Percentiles rank a stretch among this genome's conserved stretches.
phyloP scores from a whole-genome alignment of 2,797 vertebrate genomes.

The Liparis tanakae region DNA sequence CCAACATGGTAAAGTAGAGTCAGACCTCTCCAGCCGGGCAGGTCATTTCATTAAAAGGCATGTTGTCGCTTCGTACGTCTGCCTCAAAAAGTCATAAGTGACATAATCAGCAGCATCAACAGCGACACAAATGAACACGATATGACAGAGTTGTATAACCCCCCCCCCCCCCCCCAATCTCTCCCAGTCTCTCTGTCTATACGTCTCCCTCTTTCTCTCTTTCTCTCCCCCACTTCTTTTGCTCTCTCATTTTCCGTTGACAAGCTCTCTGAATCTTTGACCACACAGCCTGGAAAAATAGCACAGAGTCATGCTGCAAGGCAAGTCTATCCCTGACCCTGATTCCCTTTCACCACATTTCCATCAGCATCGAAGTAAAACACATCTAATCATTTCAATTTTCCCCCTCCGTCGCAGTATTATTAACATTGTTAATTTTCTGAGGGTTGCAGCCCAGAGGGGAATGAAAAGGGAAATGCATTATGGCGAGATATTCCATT shows the following conservation, averaged over 20 bases:
- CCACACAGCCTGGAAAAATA: conserved; percentile 86
- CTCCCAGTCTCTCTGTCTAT: conserved; percentile 59
- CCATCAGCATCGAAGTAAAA: conserved; percentile 86
- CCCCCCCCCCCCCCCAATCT: conserved; percentile 53
- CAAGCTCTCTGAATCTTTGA: conserved; percentile 84
- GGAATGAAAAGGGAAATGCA: conserved; percentile 83
- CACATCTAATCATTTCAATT: conserved; percentile 87
- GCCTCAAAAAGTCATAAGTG: conserved; percentile 40
- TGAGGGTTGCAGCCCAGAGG: conserved; percentile 79
- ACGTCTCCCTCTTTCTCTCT: conserved; percentile 65
- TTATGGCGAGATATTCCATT: conserved; percentile 84
- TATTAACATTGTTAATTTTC: conserved; percentile 86
- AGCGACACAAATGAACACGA: conserved; percentile 51
- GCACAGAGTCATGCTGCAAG: conserved; percentile 84
- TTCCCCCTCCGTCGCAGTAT: conserved; percentile 83
- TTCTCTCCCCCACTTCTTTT: conserved; percentile 66
- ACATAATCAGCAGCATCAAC: conserved; percentile 54
- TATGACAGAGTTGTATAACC: conserved; percentile 52
- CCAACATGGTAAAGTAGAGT: conserved; percentile 64
- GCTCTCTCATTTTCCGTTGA: conserved; percentile 85
- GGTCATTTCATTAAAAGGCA: conserved; percentile 72
- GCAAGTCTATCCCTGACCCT: conserved; percentile 87
- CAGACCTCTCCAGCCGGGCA: conserved; percentile 58
- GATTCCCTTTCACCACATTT: conserved; percentile 88
- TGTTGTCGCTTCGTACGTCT: conserved; percentile 57